Percentiles rank a stretch among this genome's conserved stretches.
Evolutionary conservation across 35 echinoderm and acorn worm species (phyloP).

Genomic region (Lytechinus pictus): DNA sequence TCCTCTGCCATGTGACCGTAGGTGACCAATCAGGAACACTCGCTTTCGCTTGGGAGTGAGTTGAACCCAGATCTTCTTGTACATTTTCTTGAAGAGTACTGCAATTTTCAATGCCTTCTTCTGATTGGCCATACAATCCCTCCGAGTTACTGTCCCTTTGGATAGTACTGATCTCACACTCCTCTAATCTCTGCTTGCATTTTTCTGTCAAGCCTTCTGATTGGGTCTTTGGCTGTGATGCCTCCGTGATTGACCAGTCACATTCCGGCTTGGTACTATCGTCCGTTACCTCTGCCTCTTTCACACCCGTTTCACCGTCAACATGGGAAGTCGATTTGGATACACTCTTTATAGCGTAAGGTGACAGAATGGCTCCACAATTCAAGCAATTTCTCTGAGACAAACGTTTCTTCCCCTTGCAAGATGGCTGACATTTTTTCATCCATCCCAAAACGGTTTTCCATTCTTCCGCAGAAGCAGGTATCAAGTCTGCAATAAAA

Average conservation of each 20-base stretch:
- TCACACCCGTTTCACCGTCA: not conserved
- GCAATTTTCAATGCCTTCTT: not conserved
- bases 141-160: not conserved
- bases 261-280: not conserved
- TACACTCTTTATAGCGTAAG: not conserved
- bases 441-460: constrained; percentile 3
- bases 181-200: not conserved
- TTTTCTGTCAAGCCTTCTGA: not conserved
- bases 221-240: not conserved
- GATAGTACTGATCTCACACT: not conserved
- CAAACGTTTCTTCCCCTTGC: too few relatives aligned
- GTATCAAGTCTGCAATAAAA: not conserved
- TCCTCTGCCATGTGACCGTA: constrained; percentile 77
- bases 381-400: not conserved
- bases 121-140: too few relatives aligned
- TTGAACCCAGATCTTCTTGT: not conserved
- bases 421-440: not conserved
- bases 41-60: not conserved
- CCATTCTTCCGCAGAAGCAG: constrained; percentile 1
- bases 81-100: not conserved
- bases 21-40: constrained; percentile 58
- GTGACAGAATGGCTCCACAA: not conserved
- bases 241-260: constrained; percentile 19
- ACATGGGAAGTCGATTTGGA: not conserved
- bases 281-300: not conserved